A percentile compares a stretch with the other conserved stretches of the same genome.
phyloP scores from a whole-genome alignment of 2,888 invertebrate genomes.

The Ochlodes sylvanus region DNA sequence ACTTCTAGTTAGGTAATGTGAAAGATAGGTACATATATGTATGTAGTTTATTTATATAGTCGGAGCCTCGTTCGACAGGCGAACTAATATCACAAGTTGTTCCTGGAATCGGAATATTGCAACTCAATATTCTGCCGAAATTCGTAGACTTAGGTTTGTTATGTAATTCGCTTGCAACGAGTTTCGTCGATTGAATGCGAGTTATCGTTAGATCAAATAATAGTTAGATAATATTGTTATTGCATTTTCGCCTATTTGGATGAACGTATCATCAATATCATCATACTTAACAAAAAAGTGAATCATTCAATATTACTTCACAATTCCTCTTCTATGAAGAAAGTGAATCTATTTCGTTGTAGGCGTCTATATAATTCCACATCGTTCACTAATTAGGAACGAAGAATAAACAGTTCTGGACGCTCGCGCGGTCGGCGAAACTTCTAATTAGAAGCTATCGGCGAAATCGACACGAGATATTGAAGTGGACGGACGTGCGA shows the following conservation, averaged over 20 bases:
- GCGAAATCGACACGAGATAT: background rate
- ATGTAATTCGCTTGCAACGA: background rate
- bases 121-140: background rate
- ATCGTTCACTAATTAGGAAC: background rate
- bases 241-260: no score
- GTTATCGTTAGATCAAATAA: background rate
- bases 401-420: background rate
- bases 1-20: no score
- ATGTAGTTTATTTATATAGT: no score
- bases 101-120: background rate
- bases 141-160: background rate
- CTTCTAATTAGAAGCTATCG: constrained; percentile 10
- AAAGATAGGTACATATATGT: no score
- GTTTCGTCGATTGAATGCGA: background rate
- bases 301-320: no score
- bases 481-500: constrained; percentile 1
- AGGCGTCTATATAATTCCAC: background rate
- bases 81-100: constrained; percentile 1
- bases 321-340: no score
- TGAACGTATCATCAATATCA: no score
- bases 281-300: no score
- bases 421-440: background rate
- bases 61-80: background rate
- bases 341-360: no score
- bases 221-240: no score